Evolutionary conservation across 1,140 invertebrate genomes (phyloP), one percentile per base, ranked within the genome.

Genomic region (Ectropis grisescens): DNA sequence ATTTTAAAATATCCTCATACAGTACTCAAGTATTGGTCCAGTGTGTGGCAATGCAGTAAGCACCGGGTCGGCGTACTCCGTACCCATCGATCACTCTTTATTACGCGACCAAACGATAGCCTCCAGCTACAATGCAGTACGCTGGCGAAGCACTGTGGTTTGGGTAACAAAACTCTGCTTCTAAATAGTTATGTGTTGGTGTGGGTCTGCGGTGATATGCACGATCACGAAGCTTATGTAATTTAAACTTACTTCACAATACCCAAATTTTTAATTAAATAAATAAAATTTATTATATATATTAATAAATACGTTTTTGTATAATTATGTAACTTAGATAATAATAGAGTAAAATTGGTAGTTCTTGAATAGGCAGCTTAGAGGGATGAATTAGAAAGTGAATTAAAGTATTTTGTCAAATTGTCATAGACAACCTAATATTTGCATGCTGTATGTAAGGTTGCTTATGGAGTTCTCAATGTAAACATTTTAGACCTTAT

Each of bases 71-170:
- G 29, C 7, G 15, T 26, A 26, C 16, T 31, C 24, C 25, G 34
- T 24, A 33, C 24, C 38, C 49, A 56, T 56, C 53, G 43, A 56
- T 59, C 58, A 62, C 51, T 54, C 43, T 65, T 61, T 64, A 64
- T 59, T 61, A 51, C 47, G 42, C 40, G 14, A 43, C 23, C 34
- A 34, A 50, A 29, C 37, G 41, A n/a, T n/a, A n/a, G n/a, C n/a
- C n/a, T n/a, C n/a, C 42, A 31, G 42, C 45, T 27, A 29, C 22
- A 22, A 22, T 22, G 4, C 4, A 22, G 4, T 22, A 9, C 19
- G 4, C 19, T 4, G 4, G 19, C 9, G 19, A 22, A 22, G 9
- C 9, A 5, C 19, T 5, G 4, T 22, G 9, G 9, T 22, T 22
- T 22, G 9, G 9, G n/a, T n/a, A n/a, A n/a, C n/a, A n/a, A n/a